These are phyloP conservation scores for Caenorhabditis angaria DNA, from an alignment of 2,888 invertebrate species.

Conservation along the genomic window DNA sequence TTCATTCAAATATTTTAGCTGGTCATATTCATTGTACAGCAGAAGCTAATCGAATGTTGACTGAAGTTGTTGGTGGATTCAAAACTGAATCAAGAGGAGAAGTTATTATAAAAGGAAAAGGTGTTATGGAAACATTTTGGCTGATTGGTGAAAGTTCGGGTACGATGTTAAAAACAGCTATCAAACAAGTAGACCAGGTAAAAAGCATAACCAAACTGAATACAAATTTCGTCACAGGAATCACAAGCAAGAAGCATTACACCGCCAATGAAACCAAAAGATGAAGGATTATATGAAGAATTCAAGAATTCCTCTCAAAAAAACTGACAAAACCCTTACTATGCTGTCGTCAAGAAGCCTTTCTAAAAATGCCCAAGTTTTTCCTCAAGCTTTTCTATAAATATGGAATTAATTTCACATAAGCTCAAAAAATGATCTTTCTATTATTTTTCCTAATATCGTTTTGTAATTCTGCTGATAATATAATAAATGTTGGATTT, in stretches of 20 bases:
- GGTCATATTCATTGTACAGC: constrained; percentile 64
- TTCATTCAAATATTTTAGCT: constrained; percentile 34
- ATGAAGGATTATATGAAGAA: background rate
- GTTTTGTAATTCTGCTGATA: constrained; percentile 4
- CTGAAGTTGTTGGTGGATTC: constrained; percentile 60
- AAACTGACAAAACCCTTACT: no score
- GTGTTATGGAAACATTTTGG: constrained; percentile 66
- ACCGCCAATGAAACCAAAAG: background rate
- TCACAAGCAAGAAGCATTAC: background rate
- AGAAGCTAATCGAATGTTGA: constrained; percentile 57
- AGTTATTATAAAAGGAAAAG: constrained; percentile 61
- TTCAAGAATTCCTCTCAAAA: background rate
- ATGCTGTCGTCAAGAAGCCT: no score
- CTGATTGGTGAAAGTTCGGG: constrained; percentile 13
- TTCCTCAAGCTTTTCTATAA: background rate
- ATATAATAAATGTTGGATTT: constrained; percentile 30
- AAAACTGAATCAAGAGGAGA: constrained; percentile 63
- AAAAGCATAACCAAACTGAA: background rate
- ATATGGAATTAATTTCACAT: background rate
- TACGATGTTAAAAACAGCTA: background rate
- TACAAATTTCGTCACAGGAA: background rate
- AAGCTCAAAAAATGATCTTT: background rate
- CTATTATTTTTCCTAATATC: background rate
- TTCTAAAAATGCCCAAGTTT: background rate
- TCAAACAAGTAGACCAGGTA: background rate